Evolutionary conservation across 2,113 vertebrate species (phyloP).

Genomic region (Nasalis larvatus): DNA sequence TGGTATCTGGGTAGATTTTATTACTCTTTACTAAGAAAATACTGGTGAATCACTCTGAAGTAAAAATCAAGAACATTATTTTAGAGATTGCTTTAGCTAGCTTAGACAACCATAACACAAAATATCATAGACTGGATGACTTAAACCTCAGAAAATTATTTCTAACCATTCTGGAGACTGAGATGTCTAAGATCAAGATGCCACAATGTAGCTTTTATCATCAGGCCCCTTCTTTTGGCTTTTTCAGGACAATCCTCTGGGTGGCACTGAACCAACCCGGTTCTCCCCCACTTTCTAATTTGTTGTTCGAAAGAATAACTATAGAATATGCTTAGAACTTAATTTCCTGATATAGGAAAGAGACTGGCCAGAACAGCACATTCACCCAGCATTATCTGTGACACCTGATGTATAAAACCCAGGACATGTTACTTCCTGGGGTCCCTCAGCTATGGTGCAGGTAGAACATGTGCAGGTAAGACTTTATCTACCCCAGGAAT

Average conservation of each 20-base stretch:
- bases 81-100: not conserved
- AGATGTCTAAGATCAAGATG: not conserved
- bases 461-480: fast-evolving
- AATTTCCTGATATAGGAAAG: not conserved
- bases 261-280: not conserved
- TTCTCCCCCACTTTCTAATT: not conserved
- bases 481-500: not conserved
- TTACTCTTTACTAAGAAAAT: not conserved
- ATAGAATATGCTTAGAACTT: too few relatives aligned
- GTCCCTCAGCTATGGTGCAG: fast-evolving
- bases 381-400: not conserved
- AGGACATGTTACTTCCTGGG: not conserved
- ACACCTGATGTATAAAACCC: not conserved
- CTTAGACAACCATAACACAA: not conserved
- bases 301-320: not conserved
- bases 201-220: not conserved
- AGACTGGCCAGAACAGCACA: fast-evolving
- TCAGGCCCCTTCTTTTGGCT: not conserved
- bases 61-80: conserved; percentile 2
- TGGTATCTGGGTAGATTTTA: not conserved
- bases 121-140: not conserved
- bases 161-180: not conserved
- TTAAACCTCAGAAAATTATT: not conserved
- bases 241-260: not conserved
- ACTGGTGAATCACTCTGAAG: not conserved